A percentile compares a stretch with the other conserved stretches of the same genome.
Conservation (phyloP, 53 echinoderm and acorn worm genomes). For the Stichopus horrens region DNA sequence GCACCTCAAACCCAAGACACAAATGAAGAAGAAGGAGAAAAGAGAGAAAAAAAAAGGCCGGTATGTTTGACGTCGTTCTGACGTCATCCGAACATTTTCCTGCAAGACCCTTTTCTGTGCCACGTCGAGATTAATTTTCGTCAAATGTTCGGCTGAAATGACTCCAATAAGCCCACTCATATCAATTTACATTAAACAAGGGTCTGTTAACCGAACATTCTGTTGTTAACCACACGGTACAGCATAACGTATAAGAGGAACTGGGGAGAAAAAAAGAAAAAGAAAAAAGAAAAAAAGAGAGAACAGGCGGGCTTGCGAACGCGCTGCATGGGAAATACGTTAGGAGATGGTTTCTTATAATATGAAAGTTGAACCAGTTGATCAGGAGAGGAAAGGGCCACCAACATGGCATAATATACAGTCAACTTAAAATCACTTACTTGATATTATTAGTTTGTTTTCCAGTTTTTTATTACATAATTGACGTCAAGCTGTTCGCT, state of each 20-base stretch:
- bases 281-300: too few relatives aligned
- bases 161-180: not conserved
- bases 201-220: not conserved
- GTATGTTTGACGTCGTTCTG: conserved; percentile 6
- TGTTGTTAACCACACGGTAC: not conserved
- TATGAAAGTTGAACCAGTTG: not conserved
- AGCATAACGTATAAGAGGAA: too few relatives aligned
- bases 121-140: not conserved
- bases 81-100: conserved; percentile 5
- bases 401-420: not conserved
- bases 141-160: not conserved
- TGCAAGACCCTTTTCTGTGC: not conserved
- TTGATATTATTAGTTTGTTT: conserved; percentile 21
- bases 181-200: not conserved
- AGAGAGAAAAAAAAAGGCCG: too few relatives aligned
- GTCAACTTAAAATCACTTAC: not conserved
- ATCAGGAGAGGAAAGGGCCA: not conserved
- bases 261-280: too few relatives aligned
- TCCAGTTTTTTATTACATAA: conserved; percentile 24
- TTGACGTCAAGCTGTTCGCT: conserved; percentile 31
- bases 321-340: not conserved
- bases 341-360: not conserved
- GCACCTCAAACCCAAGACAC: too few relatives aligned
- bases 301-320: too few relatives aligned
- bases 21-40: too few relatives aligned